Conservation (phyloP, 2,113 vertebrate species). For the Aphyosemion australe region DNA sequence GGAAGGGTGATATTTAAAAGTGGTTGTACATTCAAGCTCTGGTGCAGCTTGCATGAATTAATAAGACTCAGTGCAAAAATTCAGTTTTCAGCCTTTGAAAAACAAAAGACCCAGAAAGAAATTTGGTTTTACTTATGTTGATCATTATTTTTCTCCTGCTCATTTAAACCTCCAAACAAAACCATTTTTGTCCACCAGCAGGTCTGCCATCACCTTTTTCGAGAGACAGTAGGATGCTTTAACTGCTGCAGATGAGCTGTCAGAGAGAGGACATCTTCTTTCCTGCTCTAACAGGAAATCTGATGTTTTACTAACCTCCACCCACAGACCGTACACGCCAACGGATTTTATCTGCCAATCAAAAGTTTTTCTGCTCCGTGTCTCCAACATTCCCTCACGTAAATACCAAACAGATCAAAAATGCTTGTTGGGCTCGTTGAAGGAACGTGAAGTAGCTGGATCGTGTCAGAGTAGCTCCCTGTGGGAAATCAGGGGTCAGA, state of each 20-base stretch:
- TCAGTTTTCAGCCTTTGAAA: conserved; percentile 13
- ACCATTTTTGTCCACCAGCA: conserved; percentile 17
- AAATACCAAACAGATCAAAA: background rate
- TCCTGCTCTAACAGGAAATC: conserved; percentile 31
- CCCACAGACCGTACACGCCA: background rate
- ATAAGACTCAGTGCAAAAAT: conserved; percentile 6
- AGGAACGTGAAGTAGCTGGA: background rate
- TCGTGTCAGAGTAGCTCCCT: background rate
- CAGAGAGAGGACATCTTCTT: conserved; percentile 32
- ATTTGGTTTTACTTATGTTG: background rate
- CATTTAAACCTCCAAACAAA: background rate
- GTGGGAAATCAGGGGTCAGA: background rate
- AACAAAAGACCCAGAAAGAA: too few relatives aligned
- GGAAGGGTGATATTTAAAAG: too few relatives aligned
- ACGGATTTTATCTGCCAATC: conserved; percentile 10
- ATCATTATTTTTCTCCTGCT: conserved; percentile 8
- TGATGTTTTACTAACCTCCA: conserved; percentile 24
- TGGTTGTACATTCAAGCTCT: background rate
- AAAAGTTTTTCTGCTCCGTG: conserved; percentile 5
- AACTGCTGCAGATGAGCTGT: conserved; percentile 46
- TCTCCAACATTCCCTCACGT: background rate
- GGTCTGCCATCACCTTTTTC: conserved; percentile 12
- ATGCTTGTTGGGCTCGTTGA: background rate
- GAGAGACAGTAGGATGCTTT: conserved; percentile 40
- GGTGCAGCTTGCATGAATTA: conserved; percentile 17